Evolutionary conservation across 2,113 vertebrate genomes (phyloP).

Genomic region (Balaenoptera acutorostrata): DNA sequence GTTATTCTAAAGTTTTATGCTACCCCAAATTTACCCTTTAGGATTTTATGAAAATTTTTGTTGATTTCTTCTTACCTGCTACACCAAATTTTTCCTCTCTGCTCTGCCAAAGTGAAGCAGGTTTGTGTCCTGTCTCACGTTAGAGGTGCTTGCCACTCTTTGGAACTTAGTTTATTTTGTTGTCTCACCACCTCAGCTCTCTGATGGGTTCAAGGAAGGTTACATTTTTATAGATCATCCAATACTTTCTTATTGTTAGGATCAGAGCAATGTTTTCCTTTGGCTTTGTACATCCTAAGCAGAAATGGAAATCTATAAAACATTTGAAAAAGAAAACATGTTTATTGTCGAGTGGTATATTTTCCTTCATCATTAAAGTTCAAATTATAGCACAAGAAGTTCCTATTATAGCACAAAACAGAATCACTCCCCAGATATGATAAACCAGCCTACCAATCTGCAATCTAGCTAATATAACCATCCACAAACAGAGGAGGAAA

Average conservation of each 20-base stretch:
- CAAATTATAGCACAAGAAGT: background rate
- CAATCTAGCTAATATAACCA: background rate
- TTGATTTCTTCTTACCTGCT: background rate
- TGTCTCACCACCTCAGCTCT: background rate
- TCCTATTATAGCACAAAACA: background rate
- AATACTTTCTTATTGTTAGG: background rate
- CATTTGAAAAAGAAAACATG: background rate
- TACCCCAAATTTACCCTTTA: background rate
- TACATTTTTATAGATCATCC: background rate
- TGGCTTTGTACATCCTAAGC: background rate
- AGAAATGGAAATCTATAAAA: background rate
- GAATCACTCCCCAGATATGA: background rate
- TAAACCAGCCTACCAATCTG: background rate
- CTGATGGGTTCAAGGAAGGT: background rate
- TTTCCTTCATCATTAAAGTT: background rate
- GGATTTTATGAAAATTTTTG: background rate
- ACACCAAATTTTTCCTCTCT: background rate
- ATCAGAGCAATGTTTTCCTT: background rate
- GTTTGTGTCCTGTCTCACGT: background rate
- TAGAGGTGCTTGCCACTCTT: background rate
- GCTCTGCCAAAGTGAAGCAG: background rate
- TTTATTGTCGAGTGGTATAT: background rate
- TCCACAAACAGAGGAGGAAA: background rate
- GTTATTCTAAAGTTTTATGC: background rate
- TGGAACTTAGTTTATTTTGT: background rate